Evolutionary conservation across 2,797 vertebrate genomes (phyloP), one percentile per base, ranked within the genome.

Genomic region (Perodicticus potto): DNA sequence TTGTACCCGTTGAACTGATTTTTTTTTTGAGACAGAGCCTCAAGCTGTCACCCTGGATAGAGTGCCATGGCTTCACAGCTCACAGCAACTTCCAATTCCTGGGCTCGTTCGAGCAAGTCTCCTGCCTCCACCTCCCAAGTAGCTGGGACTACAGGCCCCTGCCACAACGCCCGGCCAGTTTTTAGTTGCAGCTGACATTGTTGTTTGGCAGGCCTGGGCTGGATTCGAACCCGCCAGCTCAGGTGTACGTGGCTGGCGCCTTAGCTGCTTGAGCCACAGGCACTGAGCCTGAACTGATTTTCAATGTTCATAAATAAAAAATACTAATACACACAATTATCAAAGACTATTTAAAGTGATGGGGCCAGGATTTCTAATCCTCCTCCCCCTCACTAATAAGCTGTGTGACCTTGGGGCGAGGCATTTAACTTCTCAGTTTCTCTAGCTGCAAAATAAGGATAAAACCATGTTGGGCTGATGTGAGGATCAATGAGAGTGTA

Each of bases 261-360:
- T 40, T 40, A 40, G 40, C 40, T 40, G 40, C 40, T 40, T 40
- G 40, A 40, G 40, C 40, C 40, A 40, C 40, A 40, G 40, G 40
- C 5, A 5, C 40, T 5, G 40, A 40, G 40, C 40, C 40, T 37
- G 53, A 90, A 93, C 1, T 73, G 27, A 74, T 37, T 90, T 93
- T 87, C 76, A 59, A 43, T 94, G 49, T 81, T 91, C 37, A 87
- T 34, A 80, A 93, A 78, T 34, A 63, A 91, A 40, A 92, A 61
- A 57, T 70, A 91, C 27, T 70, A 77, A 82, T 37, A 6, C 2
- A 61, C 6, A 22, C 5, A 86, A 43, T 70, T 96, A 91, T 77
- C 45, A 61, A 87, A 93, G 63, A 91, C 20, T 45, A 92, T 61
- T 77, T 92, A 59, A 93, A 91, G 78, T 4, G 27, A 14, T 57